A percentile compares a stretch with the other conserved stretches of the same genome.
These are phyloP conservation scores for Monopis laevigella DNA, from an alignment of 2,888 invertebrate species.

Conservation along the genomic window DNA sequence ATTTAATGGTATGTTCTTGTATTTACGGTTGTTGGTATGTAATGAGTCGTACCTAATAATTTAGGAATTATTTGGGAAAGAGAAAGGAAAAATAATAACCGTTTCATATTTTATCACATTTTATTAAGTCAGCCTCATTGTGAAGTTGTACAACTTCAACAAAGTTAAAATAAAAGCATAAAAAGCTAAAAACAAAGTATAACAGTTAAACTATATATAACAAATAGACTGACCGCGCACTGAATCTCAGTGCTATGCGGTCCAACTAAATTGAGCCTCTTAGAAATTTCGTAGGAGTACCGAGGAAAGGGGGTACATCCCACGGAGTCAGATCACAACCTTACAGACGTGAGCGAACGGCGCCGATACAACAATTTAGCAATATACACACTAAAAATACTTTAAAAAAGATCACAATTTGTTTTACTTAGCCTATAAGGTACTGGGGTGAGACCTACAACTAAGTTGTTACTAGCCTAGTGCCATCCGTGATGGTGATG, in stretches of 20 bases:
- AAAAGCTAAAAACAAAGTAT: constrained; percentile 31
- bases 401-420: constrained; percentile 59
- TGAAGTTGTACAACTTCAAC: constrained; percentile 33
- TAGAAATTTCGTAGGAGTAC: constrained; percentile 2
- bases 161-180: constrained; percentile 25
- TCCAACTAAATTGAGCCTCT: constrained; percentile 1
- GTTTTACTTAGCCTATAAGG: constrained; percentile 61
- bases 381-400: constrained; percentile 52
- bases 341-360: constrained; percentile 35
- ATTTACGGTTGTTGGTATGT: background rate
- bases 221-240: constrained; percentile 31
- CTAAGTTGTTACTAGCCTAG: constrained; percentile 32
- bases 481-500: constrained; percentile 54
- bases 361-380: constrained; percentile 30
- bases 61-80: background rate
- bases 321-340: constrained; percentile 28
- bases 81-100: constrained; percentile 5
- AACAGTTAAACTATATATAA: constrained; percentile 42
- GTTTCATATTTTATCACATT: constrained; percentile 19
- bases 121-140: constrained; percentile 60
- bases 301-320: background rate
- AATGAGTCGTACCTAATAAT: background rate
- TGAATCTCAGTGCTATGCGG: constrained; percentile 30
- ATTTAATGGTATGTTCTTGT: too few relatives aligned
- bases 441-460: constrained; percentile 44